These are phyloP conservation scores for Leptinotarsa juncta DNA, from an alignment of 2,888 invertebrate genomes.

Conservation along the genomic window DNA sequence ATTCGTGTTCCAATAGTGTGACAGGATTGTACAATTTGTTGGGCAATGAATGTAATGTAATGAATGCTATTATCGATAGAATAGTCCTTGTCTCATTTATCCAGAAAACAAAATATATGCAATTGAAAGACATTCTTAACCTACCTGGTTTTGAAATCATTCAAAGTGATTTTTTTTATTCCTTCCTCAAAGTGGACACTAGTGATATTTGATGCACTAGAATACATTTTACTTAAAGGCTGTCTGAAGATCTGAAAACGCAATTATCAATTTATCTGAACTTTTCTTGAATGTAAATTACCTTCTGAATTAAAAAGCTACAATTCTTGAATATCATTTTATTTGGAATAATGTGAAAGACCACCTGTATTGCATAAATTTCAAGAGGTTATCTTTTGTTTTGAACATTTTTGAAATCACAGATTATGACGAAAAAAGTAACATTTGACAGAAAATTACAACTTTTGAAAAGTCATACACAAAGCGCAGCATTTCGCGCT, in stretches of 20 bases:
- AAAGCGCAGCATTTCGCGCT: too few relatives aligned
- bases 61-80: background rate
- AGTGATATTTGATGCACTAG: background rate
- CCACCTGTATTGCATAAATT: too few relatives aligned
- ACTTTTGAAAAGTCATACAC: too few relatives aligned
- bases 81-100: constrained; percentile 6
- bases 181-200: constrained; percentile 51
- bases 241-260: background rate
- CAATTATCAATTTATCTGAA: background rate
- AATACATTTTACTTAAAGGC: background rate
- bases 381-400: too few relatives aligned
- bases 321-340: background rate
- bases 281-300: background rate
- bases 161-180: constrained; percentile 59
- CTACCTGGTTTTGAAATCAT: constrained; percentile 73
- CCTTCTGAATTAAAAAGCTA: background rate
- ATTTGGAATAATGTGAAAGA: background rate
- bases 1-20: too few relatives aligned
- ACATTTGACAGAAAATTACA: too few relatives aligned
- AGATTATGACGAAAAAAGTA: too few relatives aligned
- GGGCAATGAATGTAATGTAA: too few relatives aligned
- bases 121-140: background rate
- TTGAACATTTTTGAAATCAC: too few relatives aligned
- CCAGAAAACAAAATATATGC: constrained; percentile 1
- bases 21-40: too few relatives aligned